These are phyloP conservation scores for Serripes groenlandicus DNA, from an alignment of 2,888 invertebrate species.

Conservation along the genomic window DNA sequence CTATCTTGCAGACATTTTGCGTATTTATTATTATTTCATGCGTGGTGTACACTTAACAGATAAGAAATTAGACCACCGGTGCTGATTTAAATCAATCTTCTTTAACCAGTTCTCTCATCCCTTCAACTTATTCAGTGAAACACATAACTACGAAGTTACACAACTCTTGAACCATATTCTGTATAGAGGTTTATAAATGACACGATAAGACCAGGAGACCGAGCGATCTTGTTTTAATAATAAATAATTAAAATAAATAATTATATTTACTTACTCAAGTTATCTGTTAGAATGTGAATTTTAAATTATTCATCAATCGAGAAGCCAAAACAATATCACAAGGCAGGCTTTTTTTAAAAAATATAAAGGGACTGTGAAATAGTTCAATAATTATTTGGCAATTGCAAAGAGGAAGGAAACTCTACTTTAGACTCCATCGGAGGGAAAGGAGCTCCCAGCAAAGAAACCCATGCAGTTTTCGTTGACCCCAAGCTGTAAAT, in stretches of 20 bases:
- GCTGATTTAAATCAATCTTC: background rate
- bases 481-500: conserved; percentile 45
- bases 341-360: background rate
- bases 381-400: background rate
- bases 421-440: background rate
- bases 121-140: too few species aligned
- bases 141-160: too few species aligned
- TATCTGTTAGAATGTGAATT: too few species aligned
- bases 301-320: too few species aligned
- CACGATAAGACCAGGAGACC: too few species aligned
- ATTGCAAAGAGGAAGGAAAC: background rate
- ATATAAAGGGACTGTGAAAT: background rate
- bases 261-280: too few species aligned
- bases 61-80: conserved; percentile 3
- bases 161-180: too few species aligned
- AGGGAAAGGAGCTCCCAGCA: background rate
- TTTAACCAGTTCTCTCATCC: too few species aligned
- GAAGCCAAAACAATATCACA: background rate
- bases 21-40: background rate
- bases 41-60: background rate
- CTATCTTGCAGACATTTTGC: background rate
- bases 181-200: too few species aligned
- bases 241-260: too few species aligned
- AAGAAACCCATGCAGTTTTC: background rate
- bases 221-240: too few species aligned